Conservation (phyloP, 30 jellyfish, hydroid and myxozoan species). For the Clytia hemisphaerica region DNA sequence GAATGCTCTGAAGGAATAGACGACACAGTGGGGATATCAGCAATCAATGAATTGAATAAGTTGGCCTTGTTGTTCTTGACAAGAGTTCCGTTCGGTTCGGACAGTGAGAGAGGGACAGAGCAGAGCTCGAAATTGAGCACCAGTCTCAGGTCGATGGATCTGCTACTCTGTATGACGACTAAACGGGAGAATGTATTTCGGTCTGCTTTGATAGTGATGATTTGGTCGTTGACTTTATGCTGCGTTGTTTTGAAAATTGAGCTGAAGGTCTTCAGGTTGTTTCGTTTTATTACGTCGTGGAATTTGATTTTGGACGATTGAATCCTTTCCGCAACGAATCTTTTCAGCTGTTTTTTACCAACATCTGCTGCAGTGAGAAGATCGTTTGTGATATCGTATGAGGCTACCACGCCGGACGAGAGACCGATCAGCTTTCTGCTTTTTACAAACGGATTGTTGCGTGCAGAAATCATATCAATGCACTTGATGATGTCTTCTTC, state of each 20-base stretch:
- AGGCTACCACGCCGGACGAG: too few relatives aligned
- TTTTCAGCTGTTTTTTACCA: background rate
- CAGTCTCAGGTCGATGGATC: background rate
- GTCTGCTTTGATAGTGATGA: background rate
- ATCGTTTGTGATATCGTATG: background rate
- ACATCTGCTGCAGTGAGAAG: background rate
- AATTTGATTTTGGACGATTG: background rate
- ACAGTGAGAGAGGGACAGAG: background rate
- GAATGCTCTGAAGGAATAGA: too few relatives aligned
- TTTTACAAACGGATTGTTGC: too few relatives aligned
- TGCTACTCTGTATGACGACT: background rate
- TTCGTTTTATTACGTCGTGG: background rate
- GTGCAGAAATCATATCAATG: too few relatives aligned
- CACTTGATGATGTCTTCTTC: too few relatives aligned
- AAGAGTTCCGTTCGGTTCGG: background rate
- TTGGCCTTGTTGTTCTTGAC: too few relatives aligned
- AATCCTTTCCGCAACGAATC: background rate
- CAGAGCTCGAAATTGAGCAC: background rate
- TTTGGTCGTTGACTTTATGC: background rate
- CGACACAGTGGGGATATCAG: too few relatives aligned
- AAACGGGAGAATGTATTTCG: background rate
- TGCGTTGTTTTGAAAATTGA: background rate
- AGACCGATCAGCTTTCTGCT: too few relatives aligned
- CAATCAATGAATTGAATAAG: background rate
- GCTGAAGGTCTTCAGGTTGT: background rate